Evolutionary conservation across 2,113 vertebrate genomes (phyloP).

Genomic region (Sigmodon hispidus): DNA sequence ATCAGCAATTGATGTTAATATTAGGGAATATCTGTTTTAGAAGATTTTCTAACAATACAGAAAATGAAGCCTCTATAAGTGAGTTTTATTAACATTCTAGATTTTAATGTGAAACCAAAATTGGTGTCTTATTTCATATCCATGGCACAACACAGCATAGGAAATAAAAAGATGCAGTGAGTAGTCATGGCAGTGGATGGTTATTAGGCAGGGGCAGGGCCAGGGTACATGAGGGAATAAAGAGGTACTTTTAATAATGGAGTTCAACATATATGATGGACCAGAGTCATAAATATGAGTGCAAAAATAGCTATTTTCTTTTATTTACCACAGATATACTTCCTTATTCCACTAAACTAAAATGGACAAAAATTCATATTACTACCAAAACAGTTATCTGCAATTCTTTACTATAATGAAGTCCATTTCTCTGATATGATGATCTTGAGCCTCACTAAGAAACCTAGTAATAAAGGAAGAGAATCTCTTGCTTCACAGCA

Average conservation of each 20-base stretch:
- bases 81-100: slow-evolving; percentile 23
- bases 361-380: neutral
- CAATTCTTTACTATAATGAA: neutral
- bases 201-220: neutral
- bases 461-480: neutral
- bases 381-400: neutral
- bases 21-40: neutral
- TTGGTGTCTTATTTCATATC: slow-evolving; percentile 24
- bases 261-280: neutral
- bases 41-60: slow-evolving; percentile 26
- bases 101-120: slow-evolving; percentile 1
- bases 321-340: neutral
- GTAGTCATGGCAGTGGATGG: neutral
- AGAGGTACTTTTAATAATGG: neutral
- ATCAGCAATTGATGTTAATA: slow-evolving; percentile 16
- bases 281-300: slow-evolving; percentile 21
- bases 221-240: neutral
- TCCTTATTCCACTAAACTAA: slow-evolving; percentile 29
- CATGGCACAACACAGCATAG: neutral
- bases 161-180: neutral
- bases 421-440: slow-evolving; percentile 38
- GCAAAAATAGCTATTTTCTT: slow-evolving; percentile 4
- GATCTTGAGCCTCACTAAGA: slow-evolving; percentile 25
- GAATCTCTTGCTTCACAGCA: neutral
- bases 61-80: slow-evolving; percentile 7